These are phyloP conservation scores for Meleagris gallopavo DNA, from an alignment of 2,113 vertebrate genomes.

Conservation along the genomic window DNA sequence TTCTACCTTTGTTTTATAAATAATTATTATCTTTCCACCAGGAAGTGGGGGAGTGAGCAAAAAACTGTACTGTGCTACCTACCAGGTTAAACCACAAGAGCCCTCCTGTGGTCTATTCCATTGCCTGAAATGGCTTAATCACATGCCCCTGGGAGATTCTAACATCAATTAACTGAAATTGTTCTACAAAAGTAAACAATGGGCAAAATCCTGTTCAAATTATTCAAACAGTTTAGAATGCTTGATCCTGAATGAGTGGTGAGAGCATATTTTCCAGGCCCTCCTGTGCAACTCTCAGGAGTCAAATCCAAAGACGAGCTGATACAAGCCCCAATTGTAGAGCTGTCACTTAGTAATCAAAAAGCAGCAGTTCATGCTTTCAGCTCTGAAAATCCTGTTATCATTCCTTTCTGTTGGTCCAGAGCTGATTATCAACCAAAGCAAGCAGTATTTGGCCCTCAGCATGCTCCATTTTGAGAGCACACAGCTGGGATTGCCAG, in stretches of 20 bases:
- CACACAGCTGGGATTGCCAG: background rate
- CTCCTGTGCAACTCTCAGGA: background rate
- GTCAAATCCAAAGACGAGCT: background rate
- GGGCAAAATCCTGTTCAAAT: background rate
- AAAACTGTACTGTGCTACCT: too few relatives aligned
- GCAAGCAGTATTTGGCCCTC: constrained; percentile 13
- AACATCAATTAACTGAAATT: constrained; percentile 14
- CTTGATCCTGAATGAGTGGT: background rate
- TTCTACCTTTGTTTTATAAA: too few relatives aligned
- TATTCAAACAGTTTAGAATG: background rate
- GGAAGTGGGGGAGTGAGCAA: too few relatives aligned
- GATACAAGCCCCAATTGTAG: background rate
- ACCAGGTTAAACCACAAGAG: background rate
- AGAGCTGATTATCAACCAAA: constrained; percentile 12
- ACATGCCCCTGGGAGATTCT: background rate
- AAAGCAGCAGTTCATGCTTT: background rate
- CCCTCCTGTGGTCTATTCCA: background rate
- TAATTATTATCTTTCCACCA: too few relatives aligned
- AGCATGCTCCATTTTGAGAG: background rate
- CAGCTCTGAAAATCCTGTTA: background rate
- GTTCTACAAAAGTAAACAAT: constrained; percentile 1
- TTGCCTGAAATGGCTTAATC: background rate
- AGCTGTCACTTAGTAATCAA: background rate
- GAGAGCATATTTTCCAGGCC: background rate
- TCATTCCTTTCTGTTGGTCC: background rate